Evolutionary conservation across 2,888 invertebrate species (phyloP).

Genomic region (Cerastis rubricosa): DNA sequence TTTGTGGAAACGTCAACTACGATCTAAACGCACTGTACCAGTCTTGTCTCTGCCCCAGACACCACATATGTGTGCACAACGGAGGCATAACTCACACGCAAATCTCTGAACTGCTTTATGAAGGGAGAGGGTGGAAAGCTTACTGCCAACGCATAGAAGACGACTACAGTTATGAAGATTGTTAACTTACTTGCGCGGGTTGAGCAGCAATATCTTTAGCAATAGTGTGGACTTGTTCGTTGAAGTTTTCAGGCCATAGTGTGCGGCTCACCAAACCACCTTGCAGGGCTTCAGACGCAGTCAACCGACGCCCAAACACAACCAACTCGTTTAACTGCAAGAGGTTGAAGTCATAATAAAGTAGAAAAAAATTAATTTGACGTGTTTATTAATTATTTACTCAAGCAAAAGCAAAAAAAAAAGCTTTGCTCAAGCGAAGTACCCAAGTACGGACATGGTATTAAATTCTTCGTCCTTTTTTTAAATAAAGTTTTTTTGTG

Average conservation of each 20-base stretch:
- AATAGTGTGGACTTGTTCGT: constrained; percentile 93
- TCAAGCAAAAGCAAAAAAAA: no score
- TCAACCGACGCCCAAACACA: constrained; percentile 93
- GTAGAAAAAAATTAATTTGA: constrained; percentile 2
- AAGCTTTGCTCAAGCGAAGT: no score
- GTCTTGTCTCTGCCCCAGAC: constrained; percentile 91
- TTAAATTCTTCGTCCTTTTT: neutral
- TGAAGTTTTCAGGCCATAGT: constrained; percentile 94
- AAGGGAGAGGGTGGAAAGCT: constrained; percentile 90
- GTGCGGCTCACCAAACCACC: constrained; percentile 95
- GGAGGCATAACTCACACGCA: constrained; percentile 83
- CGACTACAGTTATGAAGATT: constrained; percentile 80
- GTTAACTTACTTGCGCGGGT: constrained; percentile 93
- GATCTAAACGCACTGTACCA: constrained; percentile 92
- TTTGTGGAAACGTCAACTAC: constrained; percentile 91
- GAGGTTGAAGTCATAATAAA: constrained; percentile 20
- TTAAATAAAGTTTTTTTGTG: neutral
- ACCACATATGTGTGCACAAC: constrained; percentile 91
- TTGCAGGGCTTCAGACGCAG: constrained; percentile 94
- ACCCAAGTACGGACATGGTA: neutral
- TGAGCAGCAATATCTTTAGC: constrained; percentile 93
- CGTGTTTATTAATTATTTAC: neutral
- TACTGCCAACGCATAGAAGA: constrained; percentile 85
- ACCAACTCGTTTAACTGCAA: constrained; percentile 83
- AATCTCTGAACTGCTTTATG: constrained; percentile 90